A percentile compares a stretch with the other conserved stretches of the same genome.
Conservation (phyloP, 2,113 vertebrate genomes). For the Limanda limanda region DNA sequence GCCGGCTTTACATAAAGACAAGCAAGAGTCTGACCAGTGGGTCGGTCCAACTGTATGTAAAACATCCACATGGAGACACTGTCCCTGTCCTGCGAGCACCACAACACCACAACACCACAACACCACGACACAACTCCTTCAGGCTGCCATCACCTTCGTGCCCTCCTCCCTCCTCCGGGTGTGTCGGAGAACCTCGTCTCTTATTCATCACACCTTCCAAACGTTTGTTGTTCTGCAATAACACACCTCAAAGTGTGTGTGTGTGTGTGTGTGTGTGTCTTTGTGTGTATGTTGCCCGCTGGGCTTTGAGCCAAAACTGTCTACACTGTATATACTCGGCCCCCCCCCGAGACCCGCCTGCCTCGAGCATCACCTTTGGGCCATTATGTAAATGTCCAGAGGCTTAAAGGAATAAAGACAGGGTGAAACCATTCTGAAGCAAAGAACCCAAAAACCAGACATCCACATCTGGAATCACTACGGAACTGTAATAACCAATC, state of each 20-base stretch:
- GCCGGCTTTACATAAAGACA: too few relatives aligned
- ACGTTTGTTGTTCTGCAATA: slow-evolving; percentile 22
- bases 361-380: neutral
- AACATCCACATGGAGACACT: too few relatives aligned
- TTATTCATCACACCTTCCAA: slow-evolving; percentile 30
- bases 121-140: neutral
- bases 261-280: slow-evolving; percentile 1
- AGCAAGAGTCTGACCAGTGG: too few relatives aligned
- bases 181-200: slow-evolving; percentile 26
- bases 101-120: too few relatives aligned
- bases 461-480: neutral
- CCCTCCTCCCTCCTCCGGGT: slow-evolving; percentile 13
- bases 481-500: neutral
- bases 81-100: too few relatives aligned
- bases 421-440: too few relatives aligned
- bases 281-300: neutral
- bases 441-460: neutral
- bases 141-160: too few relatives aligned
- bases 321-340: slow-evolving; percentile 1
- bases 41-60: too few relatives aligned
- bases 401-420: neutral
- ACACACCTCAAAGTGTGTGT: slow-evolving; percentile 9
- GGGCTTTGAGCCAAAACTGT: slow-evolving; percentile 5
- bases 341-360: neutral
- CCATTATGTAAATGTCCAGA: neutral